These are phyloP conservation scores for Theonella swinhoei DNA, from an alignment of 37 sponge, comb jelly and placozoan genomes.

Conservation along the genomic window DNA sequence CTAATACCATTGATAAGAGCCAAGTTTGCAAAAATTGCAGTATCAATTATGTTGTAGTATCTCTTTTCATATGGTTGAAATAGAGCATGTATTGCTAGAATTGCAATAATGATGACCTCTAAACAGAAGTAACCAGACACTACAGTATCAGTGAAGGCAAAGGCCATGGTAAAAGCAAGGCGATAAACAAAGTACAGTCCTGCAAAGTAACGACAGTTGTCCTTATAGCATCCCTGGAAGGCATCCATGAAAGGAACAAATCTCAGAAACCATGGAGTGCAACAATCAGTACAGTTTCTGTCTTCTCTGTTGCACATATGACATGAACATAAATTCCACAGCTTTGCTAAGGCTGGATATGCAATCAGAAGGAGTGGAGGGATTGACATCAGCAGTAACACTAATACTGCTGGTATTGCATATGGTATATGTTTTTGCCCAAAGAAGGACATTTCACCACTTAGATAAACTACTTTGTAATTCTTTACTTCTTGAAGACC, in stretches of 20 bases:
- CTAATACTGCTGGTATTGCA: slow-evolving; percentile 26
- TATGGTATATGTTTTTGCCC: slow-evolving; percentile 17
- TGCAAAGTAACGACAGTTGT: slow-evolving; percentile 39
- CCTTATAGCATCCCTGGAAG: slow-evolving; percentile 40
- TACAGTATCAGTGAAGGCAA: slow-evolving; percentile 6
- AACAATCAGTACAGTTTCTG: too few relatives aligned
- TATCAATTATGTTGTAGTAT: slow-evolving; percentile 28
- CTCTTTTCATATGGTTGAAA: slow-evolving; percentile 27
- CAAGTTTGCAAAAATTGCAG: slow-evolving; percentile 22
- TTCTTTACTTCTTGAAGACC: neutral
- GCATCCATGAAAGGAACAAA: slow-evolving; percentile 31
- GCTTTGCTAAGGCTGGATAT: neutral
- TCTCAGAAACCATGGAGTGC: neutral
- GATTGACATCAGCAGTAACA: neutral
- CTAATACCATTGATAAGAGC: slow-evolving; percentile 30
- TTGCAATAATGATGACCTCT: slow-evolving; percentile 7
- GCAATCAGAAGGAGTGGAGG: slow-evolving; percentile 3
- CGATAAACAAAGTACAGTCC: slow-evolving; percentile 39
- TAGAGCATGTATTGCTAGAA: slow-evolving; percentile 15
- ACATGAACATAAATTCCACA: neutral
- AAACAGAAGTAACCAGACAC: neutral
- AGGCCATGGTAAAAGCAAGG: neutral
- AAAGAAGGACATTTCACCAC: slow-evolving; percentile 9
- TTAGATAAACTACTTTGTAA: slow-evolving; percentile 22
- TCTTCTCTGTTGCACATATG: neutral